Evolutionary conservation across 2,797 vertebrate species (phyloP), one percentile per base, ranked within the genome.

Genomic region (Miichthys miiuy): DNA sequence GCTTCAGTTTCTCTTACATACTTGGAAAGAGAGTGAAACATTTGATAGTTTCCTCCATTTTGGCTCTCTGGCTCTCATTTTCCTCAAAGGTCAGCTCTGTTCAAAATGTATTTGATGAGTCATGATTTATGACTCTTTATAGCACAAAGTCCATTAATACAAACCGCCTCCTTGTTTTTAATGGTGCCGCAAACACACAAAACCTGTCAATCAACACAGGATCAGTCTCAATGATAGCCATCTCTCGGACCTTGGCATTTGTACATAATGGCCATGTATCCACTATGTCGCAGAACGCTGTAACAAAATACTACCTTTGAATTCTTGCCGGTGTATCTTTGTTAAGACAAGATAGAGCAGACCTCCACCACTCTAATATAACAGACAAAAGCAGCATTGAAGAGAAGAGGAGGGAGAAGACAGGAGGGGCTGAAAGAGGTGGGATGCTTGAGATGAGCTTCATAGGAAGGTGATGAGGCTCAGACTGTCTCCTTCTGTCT

Each of bases 301-400:
- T 84, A 87, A 87, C 57, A 17, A 79, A 86, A 90, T 66, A 82
- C 74, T 44, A 34, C 47, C 51, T 72, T 75, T 80, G 81, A 81
- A 69, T 83, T 64, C 66, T 79, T 68, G 38, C 58, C 71, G 62
- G 48, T 76, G 23, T 52, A 51, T 72, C 71, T 82, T 62, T 81
- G 70, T 60, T 17, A 75, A 68, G 78, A 77, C 57, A 76, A 30
- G 57, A 60, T 50, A 61, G 34, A 38, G 34, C 34, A 75, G 78
- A 86, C 61, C 71, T 85, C 80, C 65, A 68, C 9, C 55, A 12
- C 62, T 72, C 68, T 72, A 77, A 88, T 44, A 71, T 47, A 67
- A 62, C 52, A 82, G 64, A 93, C 90, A 94, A 92, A 91, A 88
- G 89, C 81, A 30, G 82, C 88, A 91, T 85, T 92, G 83, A 89